These are phyloP conservation scores for Drosophila testacea DNA, from an alignment of 2,888 invertebrate species.

Conservation along the genomic window DNA sequence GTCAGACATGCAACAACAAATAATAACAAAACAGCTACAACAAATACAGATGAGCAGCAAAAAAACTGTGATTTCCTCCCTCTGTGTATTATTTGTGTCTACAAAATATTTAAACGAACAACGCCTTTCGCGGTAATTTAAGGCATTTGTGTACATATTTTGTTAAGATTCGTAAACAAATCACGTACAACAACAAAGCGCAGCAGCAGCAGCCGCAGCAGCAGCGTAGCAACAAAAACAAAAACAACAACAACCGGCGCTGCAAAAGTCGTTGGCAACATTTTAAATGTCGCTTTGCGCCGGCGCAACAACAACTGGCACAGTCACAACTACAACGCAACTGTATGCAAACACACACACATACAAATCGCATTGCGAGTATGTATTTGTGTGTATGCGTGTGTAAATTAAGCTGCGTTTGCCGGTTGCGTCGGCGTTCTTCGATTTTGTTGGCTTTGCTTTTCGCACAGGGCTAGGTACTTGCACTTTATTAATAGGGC, in stretches of 20 bases:
- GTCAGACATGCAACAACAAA: conserved; percentile 36
- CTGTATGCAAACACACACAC: not conserved
- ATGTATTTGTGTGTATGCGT: not conserved
- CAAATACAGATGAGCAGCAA: not conserved
- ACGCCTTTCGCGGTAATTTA: conserved; percentile 74
- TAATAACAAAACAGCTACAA: conserved; percentile 29
- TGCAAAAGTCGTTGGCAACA: conserved; percentile 37
- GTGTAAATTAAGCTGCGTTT: conserved; percentile 11
- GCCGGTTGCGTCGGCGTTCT: conserved; percentile 57
- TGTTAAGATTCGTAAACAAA: conserved; percentile 80
- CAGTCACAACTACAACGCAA: not conserved
- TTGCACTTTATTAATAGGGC: not conserved
- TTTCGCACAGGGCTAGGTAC: conserved; percentile 8
- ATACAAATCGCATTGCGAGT: not conserved
- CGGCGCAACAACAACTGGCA: conserved; percentile 16
- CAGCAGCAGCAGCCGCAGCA: conserved; percentile 13
- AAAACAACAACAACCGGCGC: conserved; percentile 14
- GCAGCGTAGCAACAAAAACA: conserved; percentile 19
- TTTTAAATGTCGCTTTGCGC: conserved; percentile 42
- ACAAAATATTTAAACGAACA: conserved; percentile 66
- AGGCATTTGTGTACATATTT: conserved; percentile 66
- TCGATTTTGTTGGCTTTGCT: conserved; percentile 47
- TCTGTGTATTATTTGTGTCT: conserved; percentile 41
- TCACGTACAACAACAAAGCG: conserved; percentile 70
- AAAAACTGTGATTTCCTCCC: conserved; percentile 61